Conservation (phyloP, 2,113 vertebrate genomes). For the Oophaga pumilio region DNA sequence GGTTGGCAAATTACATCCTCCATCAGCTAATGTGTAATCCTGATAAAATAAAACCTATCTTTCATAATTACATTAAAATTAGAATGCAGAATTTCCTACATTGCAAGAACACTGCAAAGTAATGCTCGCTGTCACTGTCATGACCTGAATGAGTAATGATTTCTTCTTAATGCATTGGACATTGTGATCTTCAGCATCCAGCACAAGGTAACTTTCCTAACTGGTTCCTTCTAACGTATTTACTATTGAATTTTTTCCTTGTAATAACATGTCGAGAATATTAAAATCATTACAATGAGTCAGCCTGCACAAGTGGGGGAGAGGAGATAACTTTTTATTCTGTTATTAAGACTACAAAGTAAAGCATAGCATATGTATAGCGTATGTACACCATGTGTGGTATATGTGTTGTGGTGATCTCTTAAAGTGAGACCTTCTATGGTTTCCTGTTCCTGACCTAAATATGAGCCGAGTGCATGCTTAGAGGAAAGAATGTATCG, state of each 20-base stretch:
- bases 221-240: conserved; percentile 10
- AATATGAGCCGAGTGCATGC: no score
- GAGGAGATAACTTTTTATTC: not conserved
- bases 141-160: conserved; percentile 46
- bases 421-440: no score
- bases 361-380: no score
- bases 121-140: conserved; percentile 17
- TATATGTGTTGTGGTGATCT: no score
- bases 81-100: conserved; percentile 45
- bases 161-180: conserved; percentile 20
- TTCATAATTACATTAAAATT: conserved; percentile 43
- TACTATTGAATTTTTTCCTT: conserved; percentile 30
- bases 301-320: not conserved
- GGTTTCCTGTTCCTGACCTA: no score
- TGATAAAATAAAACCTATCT: conserved; percentile 28
- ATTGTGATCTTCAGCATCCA: not conserved
- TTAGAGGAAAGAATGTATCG: no score
- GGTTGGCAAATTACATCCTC: conserved; percentile 36
- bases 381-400: no score
- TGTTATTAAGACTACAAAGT: no score
- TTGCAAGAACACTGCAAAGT: conserved; percentile 18
- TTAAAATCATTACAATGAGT: not conserved
- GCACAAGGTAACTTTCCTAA: not conserved
- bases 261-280: not conserved
- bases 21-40: conserved; percentile 35